Percentiles rank a stretch among this genome's conserved stretches.
Conservation (phyloP, 2,797 vertebrate genomes). For the Bothrops alternatus region DNA sequence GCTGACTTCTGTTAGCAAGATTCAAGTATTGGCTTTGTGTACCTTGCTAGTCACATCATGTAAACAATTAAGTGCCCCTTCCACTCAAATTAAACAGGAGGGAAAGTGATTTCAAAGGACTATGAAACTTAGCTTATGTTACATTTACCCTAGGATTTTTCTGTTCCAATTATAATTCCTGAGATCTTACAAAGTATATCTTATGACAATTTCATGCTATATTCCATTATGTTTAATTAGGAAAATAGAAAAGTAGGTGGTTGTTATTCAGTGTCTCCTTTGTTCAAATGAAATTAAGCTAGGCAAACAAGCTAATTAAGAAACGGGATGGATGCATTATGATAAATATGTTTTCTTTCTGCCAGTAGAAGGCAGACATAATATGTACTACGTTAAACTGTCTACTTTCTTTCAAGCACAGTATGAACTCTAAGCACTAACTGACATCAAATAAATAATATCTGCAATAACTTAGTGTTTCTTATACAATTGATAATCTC, state of each 20-base stretch:
- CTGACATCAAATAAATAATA: not conserved
- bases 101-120: not conserved
- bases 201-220: not conserved
- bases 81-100: not conserved
- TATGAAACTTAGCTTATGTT: not conserved
- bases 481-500: constrained; percentile 25
- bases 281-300: not conserved
- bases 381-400: not conserved
- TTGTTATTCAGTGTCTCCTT: not conserved
- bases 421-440: not conserved
- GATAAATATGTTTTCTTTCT: not conserved
- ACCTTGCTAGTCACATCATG: not conserved
- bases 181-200: not conserved
- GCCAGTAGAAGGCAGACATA: not conserved
- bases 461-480: constrained; percentile 24
- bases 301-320: not conserved
- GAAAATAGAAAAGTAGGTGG: not conserved
- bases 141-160: not conserved
- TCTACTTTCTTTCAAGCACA: not conserved
- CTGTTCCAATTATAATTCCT: not conserved
- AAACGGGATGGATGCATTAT: constrained; percentile 6
- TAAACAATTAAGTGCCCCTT: not conserved
- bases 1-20: not conserved
- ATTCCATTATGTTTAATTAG: not conserved
- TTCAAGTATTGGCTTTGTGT: not conserved